Percentiles rank a stretch among this genome's conserved stretches.
These are phyloP conservation scores for Hystrix brachyura DNA, from an alignment of 2,113 vertebrate species.

Conservation along the genomic window DNA sequence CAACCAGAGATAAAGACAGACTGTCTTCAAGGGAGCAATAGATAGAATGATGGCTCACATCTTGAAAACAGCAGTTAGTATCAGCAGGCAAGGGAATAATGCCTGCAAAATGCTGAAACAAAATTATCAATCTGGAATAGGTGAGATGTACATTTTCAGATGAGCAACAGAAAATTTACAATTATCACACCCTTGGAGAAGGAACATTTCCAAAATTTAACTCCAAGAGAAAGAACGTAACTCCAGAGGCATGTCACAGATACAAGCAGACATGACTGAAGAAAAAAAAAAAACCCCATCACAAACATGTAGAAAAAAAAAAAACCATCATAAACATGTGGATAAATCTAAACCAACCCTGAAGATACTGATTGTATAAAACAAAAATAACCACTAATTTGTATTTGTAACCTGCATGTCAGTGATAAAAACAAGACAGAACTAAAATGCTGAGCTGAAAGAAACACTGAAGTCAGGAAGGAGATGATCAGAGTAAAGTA, in stretches of 20 bases:
- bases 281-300: no score
- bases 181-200: not conserved
- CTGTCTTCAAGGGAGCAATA: not conserved
- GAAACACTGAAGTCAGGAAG: not conserved
- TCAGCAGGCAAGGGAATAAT: not conserved
- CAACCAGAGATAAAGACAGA: not conserved
- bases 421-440: not conserved
- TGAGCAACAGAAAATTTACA: not conserved
- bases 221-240: not conserved
- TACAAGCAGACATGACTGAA: not conserved
- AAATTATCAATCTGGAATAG: not conserved
- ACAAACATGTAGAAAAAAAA: not conserved
- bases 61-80: not conserved
- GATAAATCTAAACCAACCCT: not conserved
- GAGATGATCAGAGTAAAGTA: no score
- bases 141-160: not conserved
- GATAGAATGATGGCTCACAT: not conserved
- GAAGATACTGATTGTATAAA: not conserved
- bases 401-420: not conserved
- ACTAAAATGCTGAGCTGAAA: not conserved
- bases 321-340: not conserved
- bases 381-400: not conserved
- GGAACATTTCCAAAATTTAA: not conserved
- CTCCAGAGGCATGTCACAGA: not conserved
- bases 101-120: not conserved